Evolutionary conservation across 2,797 vertebrate genomes (phyloP).

Genomic region (Linurgus olivaceus): DNA sequence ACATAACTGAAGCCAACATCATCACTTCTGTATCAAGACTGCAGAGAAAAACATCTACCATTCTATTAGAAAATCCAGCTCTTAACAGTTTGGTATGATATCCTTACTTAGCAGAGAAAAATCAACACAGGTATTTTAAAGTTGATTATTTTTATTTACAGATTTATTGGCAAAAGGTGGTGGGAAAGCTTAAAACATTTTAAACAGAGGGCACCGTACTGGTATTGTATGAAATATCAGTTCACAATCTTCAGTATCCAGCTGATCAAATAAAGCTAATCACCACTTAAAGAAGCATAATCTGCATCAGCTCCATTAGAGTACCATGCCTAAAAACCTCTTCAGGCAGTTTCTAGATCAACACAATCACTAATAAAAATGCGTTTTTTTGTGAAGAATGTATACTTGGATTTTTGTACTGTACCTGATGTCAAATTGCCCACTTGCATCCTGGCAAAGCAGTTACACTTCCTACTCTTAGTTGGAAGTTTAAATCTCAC

Average conservation of each 20-base stretch:
- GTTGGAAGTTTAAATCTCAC: conserved; percentile 35
- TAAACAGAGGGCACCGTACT: conserved; percentile 54
- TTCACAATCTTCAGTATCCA: conserved; percentile 52
- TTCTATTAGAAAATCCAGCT: background rate
- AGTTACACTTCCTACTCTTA: conserved; percentile 61
- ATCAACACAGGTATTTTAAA: conserved; percentile 63
- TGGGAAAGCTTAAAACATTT: conserved; percentile 66
- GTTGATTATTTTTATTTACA: conserved; percentile 79
- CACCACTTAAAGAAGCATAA: conserved; percentile 30
- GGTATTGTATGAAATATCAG: background rate
- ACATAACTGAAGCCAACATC: background rate
- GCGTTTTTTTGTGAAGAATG: conserved; percentile 6
- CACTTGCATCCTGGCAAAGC: conserved; percentile 55
- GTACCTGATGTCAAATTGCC: conserved; percentile 53
- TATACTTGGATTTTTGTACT: conserved; percentile 17
- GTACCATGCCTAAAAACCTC: conserved; percentile 12
- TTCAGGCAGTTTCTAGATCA: conserved; percentile 60
- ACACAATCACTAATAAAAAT: conserved; percentile 53
- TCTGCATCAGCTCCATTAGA: conserved; percentile 53
- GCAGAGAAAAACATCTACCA: background rate
- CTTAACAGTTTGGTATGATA: background rate
- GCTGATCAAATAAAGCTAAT: conserved; percentile 59
- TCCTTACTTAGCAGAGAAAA: conserved; percentile 32
- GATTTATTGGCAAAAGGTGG: conserved; percentile 69
- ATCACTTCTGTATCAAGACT: background rate